Evolutionary conservation across 2,113 vertebrate species (phyloP), one percentile per base, ranked within the genome.

Genomic region (Muscicapa adusta): DNA sequence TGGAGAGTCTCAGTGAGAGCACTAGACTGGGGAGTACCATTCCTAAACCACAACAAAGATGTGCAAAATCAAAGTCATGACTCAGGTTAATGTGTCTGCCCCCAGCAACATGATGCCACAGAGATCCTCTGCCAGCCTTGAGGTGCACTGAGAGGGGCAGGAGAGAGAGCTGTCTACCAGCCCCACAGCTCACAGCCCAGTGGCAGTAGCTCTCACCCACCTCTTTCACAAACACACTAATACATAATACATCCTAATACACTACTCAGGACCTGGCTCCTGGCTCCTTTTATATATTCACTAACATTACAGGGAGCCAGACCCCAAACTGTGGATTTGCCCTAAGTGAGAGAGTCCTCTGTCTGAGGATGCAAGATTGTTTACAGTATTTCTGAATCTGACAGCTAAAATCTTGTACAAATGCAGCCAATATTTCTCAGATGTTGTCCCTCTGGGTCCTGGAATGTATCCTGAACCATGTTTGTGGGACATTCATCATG

Each of bases 121-220:
- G 28, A 61, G 24, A 22, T 51, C 28, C 36, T 33, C 2, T 0
- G 1, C 12, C 47, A 9, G 25, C 23, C 53, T 34, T 29, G 31
- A 34, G 29, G 34, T 34, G 25, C 34, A 15, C 18, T 5, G 53
- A 65, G 22, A 0, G 0, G 74, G 42, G 61, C 29, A 62, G 51
- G 43, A 82, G 34, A 43, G 29, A 75, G 16, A 56, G 12, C 9
- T 50, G 3, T 9, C 48, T 53, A 23, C 26, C 33, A 72, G 33
- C 8, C 65, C 18, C 1, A 1, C 1, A 5, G 47, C 61, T 73
- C 28, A 2, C 1, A 1, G n/a, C 5, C 18, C 8, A 1, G 8
- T 4, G 13, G 9, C 83, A 85, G 38, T 12, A 75, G 48, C 31
- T 63, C 26, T 86, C 2, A 2, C 9, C 15, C 4, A 1, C 8